phyloP scores from a whole-genome alignment of 37 sponge, comb jelly and placozoan species.

The Ianthella basta region DNA sequence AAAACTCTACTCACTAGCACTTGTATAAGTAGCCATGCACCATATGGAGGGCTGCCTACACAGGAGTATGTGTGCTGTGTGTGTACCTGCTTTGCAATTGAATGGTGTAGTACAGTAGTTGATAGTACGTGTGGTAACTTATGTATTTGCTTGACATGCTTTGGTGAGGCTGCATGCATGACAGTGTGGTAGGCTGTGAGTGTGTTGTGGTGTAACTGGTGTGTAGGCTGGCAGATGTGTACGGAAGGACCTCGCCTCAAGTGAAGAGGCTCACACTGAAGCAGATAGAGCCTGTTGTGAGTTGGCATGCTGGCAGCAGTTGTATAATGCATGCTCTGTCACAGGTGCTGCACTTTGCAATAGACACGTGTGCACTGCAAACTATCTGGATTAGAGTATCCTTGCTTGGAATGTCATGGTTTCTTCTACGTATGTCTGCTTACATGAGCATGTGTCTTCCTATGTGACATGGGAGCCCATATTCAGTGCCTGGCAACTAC shows the following conservation, averaged over 20 bases:
- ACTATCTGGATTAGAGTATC: background rate
- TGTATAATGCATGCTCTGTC: background rate
- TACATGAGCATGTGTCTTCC: too few relatives aligned
- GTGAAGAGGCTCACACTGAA: constrained; percentile 93
- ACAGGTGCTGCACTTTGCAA: background rate
- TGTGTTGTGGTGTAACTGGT: background rate
- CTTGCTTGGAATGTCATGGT: background rate
- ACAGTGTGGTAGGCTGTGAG: background rate
- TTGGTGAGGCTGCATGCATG: too few relatives aligned
- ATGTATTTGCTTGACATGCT: too few relatives aligned
- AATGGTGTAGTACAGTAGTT: too few relatives aligned
- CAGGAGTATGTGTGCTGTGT: background rate
- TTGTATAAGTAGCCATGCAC: background rate
- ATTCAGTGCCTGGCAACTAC: too few relatives aligned
- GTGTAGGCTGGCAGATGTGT: constrained; percentile 78
- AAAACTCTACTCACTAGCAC: too few relatives aligned
- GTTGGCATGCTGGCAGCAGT: background rate
- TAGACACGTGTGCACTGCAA: background rate
- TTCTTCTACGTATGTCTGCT: too few relatives aligned
- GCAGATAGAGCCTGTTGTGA: constrained; percentile 86
- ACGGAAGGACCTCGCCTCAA: constrained; percentile 69
- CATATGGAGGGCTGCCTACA: background rate
- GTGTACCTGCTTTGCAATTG: too few relatives aligned
- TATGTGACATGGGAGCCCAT: too few relatives aligned
- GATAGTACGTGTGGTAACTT: too few relatives aligned